A percentile compares a stretch with the other conserved stretches of the same genome.
These are phyloP conservation scores for Cataglyphis altisquamis DNA, from an alignment of 2,888 invertebrate species.

Conservation along the genomic window DNA sequence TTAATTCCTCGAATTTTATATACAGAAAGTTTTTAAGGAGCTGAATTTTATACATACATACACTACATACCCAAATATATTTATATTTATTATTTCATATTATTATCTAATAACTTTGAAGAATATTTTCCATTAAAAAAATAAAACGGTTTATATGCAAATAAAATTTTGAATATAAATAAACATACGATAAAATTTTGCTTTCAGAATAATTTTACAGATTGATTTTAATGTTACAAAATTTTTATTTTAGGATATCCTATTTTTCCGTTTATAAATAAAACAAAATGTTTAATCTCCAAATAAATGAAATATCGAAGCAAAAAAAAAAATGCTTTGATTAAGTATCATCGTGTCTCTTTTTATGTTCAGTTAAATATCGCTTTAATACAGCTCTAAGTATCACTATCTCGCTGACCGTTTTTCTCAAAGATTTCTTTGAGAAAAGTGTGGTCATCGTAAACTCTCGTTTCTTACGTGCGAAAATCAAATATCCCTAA, in stretches of 20 bases:
- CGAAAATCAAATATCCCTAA: conserved; percentile 82
- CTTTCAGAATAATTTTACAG: background rate
- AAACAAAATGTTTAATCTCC: background rate
- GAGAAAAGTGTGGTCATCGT: background rate
- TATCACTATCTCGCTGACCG: background rate
- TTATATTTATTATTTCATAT: background rate
- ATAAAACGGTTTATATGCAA: background rate
- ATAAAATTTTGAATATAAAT: background rate
- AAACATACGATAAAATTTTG: background rate
- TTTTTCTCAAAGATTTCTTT: conserved; percentile 6
- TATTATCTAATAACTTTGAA: background rate
- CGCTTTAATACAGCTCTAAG: background rate
- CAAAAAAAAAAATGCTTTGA: background rate
- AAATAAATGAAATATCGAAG: background rate
- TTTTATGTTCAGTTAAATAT: background rate
- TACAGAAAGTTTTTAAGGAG: background rate
- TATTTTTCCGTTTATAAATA: background rate
- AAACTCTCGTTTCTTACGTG: conserved; percentile 73
- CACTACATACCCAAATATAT: background rate
- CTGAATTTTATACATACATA: background rate
- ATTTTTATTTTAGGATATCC: background rate
- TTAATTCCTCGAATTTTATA: background rate
- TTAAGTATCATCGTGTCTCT: background rate
- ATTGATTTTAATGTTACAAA: background rate
- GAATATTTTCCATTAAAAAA: background rate